Percentiles rank a stretch among this genome's conserved stretches.
Evolutionary conservation across 2,797 vertebrate species (phyloP).

Genomic region (Myripristis murdjan): DNA sequence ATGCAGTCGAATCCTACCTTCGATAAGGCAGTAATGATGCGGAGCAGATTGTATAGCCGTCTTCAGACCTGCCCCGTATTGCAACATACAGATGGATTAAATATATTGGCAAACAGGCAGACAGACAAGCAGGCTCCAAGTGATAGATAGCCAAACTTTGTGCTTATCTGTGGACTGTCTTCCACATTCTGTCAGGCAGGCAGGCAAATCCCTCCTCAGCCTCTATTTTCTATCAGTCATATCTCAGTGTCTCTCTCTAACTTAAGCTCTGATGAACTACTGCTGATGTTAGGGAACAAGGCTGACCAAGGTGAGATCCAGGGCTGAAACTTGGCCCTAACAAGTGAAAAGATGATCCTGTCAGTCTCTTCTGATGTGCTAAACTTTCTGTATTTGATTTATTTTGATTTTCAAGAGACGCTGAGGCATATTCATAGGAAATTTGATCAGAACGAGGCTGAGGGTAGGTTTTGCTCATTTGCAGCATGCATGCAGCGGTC

Average conservation of each 20-base stretch:
- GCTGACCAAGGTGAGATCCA: neutral
- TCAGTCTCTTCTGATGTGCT: neutral
- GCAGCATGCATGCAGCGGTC: too few species aligned
- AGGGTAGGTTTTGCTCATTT: neutral
- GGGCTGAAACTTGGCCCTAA: constrained; percentile 50
- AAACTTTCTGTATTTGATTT: too few species aligned
- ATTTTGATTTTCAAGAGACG: too few species aligned
- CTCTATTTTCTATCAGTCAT: constrained; percentile 70
- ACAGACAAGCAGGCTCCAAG: constrained; percentile 51
- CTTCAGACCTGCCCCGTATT: constrained; percentile 38
- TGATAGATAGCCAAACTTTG: constrained; percentile 71
- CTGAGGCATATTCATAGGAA: too few species aligned
- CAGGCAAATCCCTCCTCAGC: constrained; percentile 73
- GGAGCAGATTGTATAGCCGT: constrained; percentile 43
- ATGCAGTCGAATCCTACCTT: constrained; percentile 29
- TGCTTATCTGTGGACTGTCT: constrained; percentile 77
- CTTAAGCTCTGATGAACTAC: constrained; percentile 70
- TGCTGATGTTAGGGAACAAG: constrained; percentile 37
- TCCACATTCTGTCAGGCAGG: constrained; percentile 71
- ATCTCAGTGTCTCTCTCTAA: constrained; percentile 71
- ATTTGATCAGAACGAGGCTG: too few species aligned
- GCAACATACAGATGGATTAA: constrained; percentile 61
- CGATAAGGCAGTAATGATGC: constrained; percentile 54
- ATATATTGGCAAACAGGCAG: constrained; percentile 65
- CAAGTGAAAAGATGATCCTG: constrained; percentile 19